These are phyloP conservation scores for Aleiodes alternator DNA, from an alignment of 2,888 invertebrate species.

Conservation along the genomic window DNA sequence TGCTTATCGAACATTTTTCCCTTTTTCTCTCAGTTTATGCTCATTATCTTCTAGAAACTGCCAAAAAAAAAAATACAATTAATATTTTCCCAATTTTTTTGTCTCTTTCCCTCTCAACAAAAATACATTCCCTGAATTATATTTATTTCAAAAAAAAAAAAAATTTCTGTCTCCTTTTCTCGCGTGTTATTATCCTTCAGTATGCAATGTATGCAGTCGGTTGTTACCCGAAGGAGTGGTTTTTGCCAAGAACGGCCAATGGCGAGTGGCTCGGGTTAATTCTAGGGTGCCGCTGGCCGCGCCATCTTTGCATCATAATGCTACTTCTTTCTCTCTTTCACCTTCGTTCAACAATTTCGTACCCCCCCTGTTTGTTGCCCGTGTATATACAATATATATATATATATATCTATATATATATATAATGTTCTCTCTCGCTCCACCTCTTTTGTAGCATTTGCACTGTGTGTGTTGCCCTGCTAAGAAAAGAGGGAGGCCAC, in stretches of 20 bases:
- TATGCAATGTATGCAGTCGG: constrained; percentile 75
- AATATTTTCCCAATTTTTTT: too few relatives aligned
- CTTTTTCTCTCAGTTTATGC: too few relatives aligned
- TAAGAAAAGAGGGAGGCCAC: constrained; percentile 39
- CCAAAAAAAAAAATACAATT: neutral
- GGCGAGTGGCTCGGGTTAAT: constrained; percentile 75
- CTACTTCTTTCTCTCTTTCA: constrained; percentile 56
- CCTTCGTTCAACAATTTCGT: constrained; percentile 51
- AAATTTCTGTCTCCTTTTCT: constrained; percentile 57
- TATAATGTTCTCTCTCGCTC: constrained; percentile 33
- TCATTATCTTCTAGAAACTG: too few relatives aligned
- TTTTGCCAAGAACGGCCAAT: constrained; percentile 72
- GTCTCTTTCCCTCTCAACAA: neutral
- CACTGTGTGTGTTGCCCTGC: constrained; percentile 19
- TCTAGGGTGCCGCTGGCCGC: constrained; percentile 75
- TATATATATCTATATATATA: neutral
- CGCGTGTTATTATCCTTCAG: constrained; percentile 73
- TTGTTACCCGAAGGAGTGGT: constrained; percentile 75
- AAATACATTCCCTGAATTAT: neutral
- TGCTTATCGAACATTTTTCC: too few relatives aligned
- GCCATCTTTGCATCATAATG: constrained; percentile 76
- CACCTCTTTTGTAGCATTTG: constrained; percentile 34
- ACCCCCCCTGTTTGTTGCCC: neutral
- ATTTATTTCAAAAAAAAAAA: neutral
- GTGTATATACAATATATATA: constrained; percentile 7